phyloP scores from a whole-genome alignment of 2,113 vertebrate species.

The Arvicanthis niloticus region DNA sequence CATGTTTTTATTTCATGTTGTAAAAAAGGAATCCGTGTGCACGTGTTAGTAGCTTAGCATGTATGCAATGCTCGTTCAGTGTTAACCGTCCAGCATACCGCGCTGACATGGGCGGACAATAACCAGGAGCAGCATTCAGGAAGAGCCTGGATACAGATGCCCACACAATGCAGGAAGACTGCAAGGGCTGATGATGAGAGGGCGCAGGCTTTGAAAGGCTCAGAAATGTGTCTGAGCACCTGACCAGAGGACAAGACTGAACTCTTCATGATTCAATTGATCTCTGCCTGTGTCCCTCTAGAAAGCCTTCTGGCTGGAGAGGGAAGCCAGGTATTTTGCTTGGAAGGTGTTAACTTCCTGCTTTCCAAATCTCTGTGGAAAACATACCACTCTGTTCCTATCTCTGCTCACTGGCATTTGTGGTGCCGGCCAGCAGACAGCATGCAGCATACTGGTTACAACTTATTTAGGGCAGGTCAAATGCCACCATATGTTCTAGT shows the following conservation, averaged over 20 bases:
- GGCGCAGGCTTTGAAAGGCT: not conserved
- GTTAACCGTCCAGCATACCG: rapidly evolving
- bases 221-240: not conserved
- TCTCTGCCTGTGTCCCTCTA: no score
- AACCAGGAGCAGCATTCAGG: not conserved
- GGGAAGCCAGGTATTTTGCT: no score
- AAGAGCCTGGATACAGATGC: not conserved
- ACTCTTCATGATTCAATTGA: not conserved
- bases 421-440: rapidly evolving
- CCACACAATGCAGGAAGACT: not conserved
- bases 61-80: not conserved
- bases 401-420: not conserved
- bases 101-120: not conserved
- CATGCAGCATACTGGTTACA: not conserved
- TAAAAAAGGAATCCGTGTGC: no score
- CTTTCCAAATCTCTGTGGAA: not conserved
- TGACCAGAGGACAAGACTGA: not conserved
- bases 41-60: not conserved
- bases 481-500: not conserved
- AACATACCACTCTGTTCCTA: not conserved
- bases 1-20: not conserved
- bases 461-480: not conserved
- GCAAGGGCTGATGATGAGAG: not conserved
- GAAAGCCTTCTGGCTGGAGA: not conserved
- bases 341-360: not conserved